These are phyloP conservation scores for Mamestra configurata DNA, from an alignment of 1,140 invertebrate species.

Conservation along the genomic window DNA sequence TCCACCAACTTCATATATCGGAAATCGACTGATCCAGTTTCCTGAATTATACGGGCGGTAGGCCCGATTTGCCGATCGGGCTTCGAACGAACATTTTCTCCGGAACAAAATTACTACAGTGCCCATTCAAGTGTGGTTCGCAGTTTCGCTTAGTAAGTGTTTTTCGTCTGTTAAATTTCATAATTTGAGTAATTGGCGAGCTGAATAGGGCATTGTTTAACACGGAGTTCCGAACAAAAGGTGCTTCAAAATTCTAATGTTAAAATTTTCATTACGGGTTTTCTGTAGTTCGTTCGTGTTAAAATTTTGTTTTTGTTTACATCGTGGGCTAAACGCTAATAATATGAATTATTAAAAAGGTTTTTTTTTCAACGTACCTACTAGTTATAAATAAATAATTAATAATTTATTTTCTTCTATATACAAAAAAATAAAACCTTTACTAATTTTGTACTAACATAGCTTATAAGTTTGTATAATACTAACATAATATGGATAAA, in stretches of 20 bases:
- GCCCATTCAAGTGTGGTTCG: conserved; percentile 27
- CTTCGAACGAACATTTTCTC: conserved; percentile 26
- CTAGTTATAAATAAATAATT: too few species aligned
- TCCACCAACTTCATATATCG: conserved; percentile 51
- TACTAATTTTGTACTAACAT: too few species aligned
- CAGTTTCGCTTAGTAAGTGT: conserved; percentile 14
- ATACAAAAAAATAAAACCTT: too few species aligned
- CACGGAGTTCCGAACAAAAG: conserved; percentile 1
- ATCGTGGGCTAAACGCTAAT: not conserved
- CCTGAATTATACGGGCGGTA: conserved; percentile 56
- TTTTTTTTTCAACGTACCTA: not conserved
- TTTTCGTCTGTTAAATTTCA: conserved; percentile 30
- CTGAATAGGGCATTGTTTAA: conserved; percentile 13
- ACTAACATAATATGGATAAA: too few species aligned
- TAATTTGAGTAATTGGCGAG: conserved; percentile 28
- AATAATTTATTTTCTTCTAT: too few species aligned
- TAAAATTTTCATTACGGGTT: conserved; percentile 13
- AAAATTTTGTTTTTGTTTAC: not conserved
- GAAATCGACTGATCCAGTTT: conserved; percentile 55
- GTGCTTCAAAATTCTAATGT: conserved; percentile 18
- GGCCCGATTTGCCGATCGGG: conserved; percentile 52
- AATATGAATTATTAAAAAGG: not conserved
- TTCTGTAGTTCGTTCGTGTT: conserved; percentile 6
- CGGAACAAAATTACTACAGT: not conserved
- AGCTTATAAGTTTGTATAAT: too few species aligned